Conservation (phyloP, 2,888 invertebrate species). For the Dicycla oo region DNA sequence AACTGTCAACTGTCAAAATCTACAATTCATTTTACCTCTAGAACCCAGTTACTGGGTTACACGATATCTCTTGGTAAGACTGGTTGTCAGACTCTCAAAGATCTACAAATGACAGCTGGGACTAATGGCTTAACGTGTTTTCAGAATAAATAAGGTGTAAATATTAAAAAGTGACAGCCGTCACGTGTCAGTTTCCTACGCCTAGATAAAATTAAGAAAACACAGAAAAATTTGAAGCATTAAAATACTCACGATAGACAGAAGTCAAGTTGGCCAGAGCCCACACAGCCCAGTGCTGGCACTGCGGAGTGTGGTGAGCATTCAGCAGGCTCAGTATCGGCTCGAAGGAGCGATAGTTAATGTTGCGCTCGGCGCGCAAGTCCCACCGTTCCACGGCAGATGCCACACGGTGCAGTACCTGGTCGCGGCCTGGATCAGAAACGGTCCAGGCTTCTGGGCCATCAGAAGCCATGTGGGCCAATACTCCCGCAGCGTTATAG, state of each 20-base stretch:
- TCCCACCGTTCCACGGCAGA: constrained; percentile 97
- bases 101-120: neutral
- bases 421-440: constrained; percentile 92
- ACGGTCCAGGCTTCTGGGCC: constrained; percentile 96
- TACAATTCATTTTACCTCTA: neutral
- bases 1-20: too few species aligned
- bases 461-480: constrained; percentile 98
- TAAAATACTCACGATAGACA: constrained; percentile 94
- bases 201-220: neutral
- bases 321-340: constrained; percentile 96
- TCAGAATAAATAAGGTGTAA: neutral
- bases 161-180: neutral
- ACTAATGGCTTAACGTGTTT: neutral
- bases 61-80: neutral
- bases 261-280: constrained; percentile 98
- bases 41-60: neutral
- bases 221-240: neutral
- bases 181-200: neutral
- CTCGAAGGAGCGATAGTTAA: constrained; percentile 98
- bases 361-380: constrained; percentile 96
- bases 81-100: neutral
- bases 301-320: constrained; percentile 96
- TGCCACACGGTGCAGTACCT: constrained; percentile 94
- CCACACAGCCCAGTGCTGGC: constrained; percentile 99
- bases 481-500: constrained; percentile 98